phyloP scores from a whole-genome alignment of 2,888 invertebrate species.

The Adelphocoris suturalis region DNA sequence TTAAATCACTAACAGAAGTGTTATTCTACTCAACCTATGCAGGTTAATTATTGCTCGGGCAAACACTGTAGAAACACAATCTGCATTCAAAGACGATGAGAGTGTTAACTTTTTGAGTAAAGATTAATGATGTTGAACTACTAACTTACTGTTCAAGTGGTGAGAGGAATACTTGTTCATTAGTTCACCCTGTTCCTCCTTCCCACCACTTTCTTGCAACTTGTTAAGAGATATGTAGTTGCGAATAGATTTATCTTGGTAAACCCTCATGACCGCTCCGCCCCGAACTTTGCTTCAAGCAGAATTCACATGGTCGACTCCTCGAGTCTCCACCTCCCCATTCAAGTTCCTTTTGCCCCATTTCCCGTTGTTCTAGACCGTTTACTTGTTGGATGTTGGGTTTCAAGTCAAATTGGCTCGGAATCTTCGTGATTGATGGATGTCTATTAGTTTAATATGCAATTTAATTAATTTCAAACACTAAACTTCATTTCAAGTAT shows the following conservation, averaged over 20 bases:
- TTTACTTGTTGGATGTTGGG: not conserved
- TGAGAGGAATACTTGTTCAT: constrained; percentile 68
- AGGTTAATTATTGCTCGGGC: constrained; percentile 18
- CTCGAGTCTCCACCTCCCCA: not conserved
- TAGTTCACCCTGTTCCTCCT: constrained; percentile 47
- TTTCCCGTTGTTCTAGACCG: not conserved
- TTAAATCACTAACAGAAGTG: no score
- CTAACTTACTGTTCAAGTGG: constrained; percentile 66
- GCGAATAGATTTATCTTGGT: constrained; percentile 68
- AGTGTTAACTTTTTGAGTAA: constrained; percentile 64
- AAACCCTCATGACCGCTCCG: constrained; percentile 59
- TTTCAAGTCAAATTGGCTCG: not conserved
- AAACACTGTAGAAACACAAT: constrained; percentile 48
- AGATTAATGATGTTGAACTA: constrained; percentile 66
- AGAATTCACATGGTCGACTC: constrained; percentile 43
- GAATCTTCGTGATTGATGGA: no score
- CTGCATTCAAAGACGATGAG: constrained; percentile 65
- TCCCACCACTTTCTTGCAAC: constrained; percentile 56
- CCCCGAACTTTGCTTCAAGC: constrained; percentile 39
- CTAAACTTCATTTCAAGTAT: no score
- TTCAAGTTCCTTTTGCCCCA: not conserved
- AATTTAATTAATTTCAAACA: no score
- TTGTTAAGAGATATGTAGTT: constrained; percentile 64
- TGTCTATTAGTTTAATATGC: no score
- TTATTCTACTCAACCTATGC: not conserved